Base-by-base conservation (phyloP, 2,113 vertebrate species). In the Corythaeola cristata region DNA sequence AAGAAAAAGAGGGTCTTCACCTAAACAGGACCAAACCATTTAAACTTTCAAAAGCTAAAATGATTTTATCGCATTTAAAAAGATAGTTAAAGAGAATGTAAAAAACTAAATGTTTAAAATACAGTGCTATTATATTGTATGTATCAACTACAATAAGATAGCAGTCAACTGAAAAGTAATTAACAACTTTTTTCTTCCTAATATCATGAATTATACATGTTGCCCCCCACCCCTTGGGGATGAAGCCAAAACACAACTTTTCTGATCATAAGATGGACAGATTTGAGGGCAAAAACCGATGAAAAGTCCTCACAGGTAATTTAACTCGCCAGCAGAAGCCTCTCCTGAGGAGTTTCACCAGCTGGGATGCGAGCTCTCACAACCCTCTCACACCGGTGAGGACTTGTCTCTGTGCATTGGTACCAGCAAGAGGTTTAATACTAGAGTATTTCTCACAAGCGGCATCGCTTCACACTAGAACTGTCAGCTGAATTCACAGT, bases 1-100 rank as follows among this genome's bases (percentile, higher is more conserved):
- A 83, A 89, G 24, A 49, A 71, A 68, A 19, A 82, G 26, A 94
- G 82, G 94, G 96, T 93, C 96, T 95, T 96, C 95, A 92, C 79
- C 74, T 95, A 94, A 92, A 85, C 77, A 92, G 96, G 97, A 98
- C 95, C 95, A 86, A 94, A 92, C 89, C 96, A 93, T 95, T 90
- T 41, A 11, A 91, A 89, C 97, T 97, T 96, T 93, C 83, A 93
- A 88, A 97, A 98, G 97, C 95, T 69, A 93, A 95, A 95, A 97
- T 92, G 72, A 95, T 69, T 95, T 97, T 35, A 94, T 96, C 73
- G 64, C 94, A 79, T 95, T 96, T 96, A 95, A 94, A 95, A 96
- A 96, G 66, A 84, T 39, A 91, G 95, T 90, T 92, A 59, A 77
- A 95, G 96, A 97, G 96, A 94, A 89, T 35, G 81, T 95, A 92